Percentiles rank a stretch among this genome's conserved stretches.
These are phyloP conservation scores for Drosophila melanica DNA, from an alignment of 1,140 invertebrate species.

Conservation along the genomic window DNA sequence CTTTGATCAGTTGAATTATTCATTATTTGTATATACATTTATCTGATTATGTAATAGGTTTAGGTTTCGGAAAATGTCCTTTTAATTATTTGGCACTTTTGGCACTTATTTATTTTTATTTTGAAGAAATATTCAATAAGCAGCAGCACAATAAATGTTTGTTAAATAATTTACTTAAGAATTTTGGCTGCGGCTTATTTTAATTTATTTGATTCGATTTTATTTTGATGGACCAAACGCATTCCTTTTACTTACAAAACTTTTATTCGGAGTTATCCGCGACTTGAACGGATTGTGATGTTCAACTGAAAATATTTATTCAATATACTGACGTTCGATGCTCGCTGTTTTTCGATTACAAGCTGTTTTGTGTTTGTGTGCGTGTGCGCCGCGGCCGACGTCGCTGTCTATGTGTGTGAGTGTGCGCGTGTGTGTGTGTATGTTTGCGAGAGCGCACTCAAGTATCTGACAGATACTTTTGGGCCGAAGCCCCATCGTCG, in stretches of 20 bases:
- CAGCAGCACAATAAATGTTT: slow-evolving; percentile 16
- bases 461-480: slow-evolving; percentile 55
- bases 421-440: slow-evolving; percentile 16
- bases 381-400: slow-evolving; percentile 31
- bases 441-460: slow-evolving; percentile 46
- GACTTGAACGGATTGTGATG: slow-evolving; percentile 84
- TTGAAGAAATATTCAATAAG: slow-evolving; percentile 16
- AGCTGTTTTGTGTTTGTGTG: slow-evolving; percentile 59
- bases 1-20: slow-evolving; percentile 34
- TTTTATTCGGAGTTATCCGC: slow-evolving; percentile 84
- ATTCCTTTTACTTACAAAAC: slow-evolving; percentile 82
- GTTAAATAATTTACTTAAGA: slow-evolving; percentile 10
- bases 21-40: slow-evolving; percentile 14
- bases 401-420: slow-evolving; percentile 17
- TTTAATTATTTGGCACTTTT: slow-evolving; percentile 23
- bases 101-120: slow-evolving; percentile 6
- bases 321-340: slow-evolving; percentile 83
- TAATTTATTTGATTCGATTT: slow-evolving; percentile 24
- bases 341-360: slow-evolving; percentile 75
- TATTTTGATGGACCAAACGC: not conserved
- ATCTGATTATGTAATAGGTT: slow-evolving; percentile 32
- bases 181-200: slow-evolving; percentile 6
- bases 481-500: slow-evolving; percentile 31
- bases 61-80: slow-evolving; percentile 16
- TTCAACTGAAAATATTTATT: slow-evolving; percentile 84